These are phyloP conservation scores for Nemoura dubitans DNA, from an alignment of 2,888 invertebrate species.

Conservation along the genomic window DNA sequence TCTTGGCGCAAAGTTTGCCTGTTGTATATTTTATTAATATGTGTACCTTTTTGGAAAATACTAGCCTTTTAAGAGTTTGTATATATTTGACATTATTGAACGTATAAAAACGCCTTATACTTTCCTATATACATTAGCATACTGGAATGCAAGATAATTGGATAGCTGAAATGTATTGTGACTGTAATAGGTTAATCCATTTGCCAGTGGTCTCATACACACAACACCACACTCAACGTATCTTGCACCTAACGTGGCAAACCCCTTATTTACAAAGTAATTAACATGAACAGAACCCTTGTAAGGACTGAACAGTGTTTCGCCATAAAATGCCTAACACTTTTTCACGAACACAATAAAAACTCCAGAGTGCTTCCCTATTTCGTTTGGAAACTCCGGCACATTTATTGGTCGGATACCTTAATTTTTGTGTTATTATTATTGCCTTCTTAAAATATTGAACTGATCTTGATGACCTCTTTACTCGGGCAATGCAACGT, in stretches of 20 bases:
- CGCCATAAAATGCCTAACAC: background rate
- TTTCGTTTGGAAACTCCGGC: too few relatives aligned
- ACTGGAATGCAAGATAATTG: background rate
- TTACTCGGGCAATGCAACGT: too few relatives aligned
- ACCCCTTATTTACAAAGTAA: background rate
- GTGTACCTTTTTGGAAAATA: too few relatives aligned
- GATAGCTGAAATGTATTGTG: background rate
- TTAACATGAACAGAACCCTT: background rate
- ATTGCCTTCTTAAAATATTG: too few relatives aligned
- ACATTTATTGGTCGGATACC: too few relatives aligned
- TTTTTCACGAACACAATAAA: background rate
- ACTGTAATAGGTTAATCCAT: background rate
- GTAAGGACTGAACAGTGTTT: background rate
- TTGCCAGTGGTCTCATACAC: background rate
- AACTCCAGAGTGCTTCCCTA: background rate
- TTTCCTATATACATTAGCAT: too few relatives aligned
- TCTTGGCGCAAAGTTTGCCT: background rate
- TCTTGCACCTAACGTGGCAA: background rate
- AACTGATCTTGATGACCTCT: too few relatives aligned
- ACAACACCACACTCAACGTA: background rate
- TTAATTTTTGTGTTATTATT: too few relatives aligned
- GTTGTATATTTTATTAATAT: background rate
- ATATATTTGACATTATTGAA: too few relatives aligned
- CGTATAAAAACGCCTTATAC: too few relatives aligned
- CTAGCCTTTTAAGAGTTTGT: too few relatives aligned